phyloP scores from a whole-genome alignment of 2,113 vertebrate species.

The Anser cygnoides region DNA sequence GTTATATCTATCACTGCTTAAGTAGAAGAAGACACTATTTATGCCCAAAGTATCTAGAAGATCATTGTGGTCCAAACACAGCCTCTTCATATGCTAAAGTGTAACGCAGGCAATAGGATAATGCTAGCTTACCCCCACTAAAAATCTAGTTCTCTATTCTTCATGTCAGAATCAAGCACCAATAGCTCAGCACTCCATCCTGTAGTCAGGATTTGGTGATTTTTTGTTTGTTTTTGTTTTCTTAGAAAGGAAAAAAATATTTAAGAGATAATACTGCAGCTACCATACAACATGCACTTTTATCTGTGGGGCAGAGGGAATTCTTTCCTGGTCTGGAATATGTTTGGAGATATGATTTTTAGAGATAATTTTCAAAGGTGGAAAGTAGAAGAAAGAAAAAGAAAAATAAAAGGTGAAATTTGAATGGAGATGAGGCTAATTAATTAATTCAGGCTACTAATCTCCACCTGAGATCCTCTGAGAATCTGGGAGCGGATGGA shows the following conservation, averaged over 20 bases:
- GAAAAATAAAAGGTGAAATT: constrained; percentile 19
- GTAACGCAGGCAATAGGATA: background rate
- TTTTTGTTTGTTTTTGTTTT: background rate
- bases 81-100: background rate
- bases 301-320: background rate
- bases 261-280: background rate
- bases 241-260: background rate
- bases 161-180: background rate
- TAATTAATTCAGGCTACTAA: constrained; percentile 77
- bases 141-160: background rate
- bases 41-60: background rate
- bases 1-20: background rate
- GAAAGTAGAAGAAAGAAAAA: constrained; percentile 5
- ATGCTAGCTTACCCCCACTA: accelerated
- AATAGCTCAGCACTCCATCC: background rate
- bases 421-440: constrained; percentile 61
- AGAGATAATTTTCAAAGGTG: constrained; percentile 52
- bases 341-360: constrained; percentile 28
- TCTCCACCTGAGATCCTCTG: constrained; percentile 66
- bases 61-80: background rate
- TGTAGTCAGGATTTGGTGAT: background rate
- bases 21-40: background rate
- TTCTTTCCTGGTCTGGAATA: constrained; percentile 52
- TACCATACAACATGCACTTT: background rate
- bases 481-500: constrained; percentile 43